Conservation (phyloP, 1,140 invertebrate genomes). For the Drosophila tsacasi region DNA sequence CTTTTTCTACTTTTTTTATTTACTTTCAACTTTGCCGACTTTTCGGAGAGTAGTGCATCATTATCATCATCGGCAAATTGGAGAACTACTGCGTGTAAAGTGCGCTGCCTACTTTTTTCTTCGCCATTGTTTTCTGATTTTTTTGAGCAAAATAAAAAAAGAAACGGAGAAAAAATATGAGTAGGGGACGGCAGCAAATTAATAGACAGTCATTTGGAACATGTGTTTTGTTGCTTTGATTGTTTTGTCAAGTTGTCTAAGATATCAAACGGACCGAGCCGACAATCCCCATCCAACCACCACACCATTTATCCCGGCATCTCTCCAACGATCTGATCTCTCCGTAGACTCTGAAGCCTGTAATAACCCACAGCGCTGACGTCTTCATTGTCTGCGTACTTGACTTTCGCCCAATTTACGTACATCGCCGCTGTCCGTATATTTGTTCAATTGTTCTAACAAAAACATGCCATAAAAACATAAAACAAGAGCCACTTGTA, state of each 20-base stretch:
- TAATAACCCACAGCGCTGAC: slow-evolving; percentile 84
- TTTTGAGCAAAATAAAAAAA: slow-evolving; percentile 61
- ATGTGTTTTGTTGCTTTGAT: slow-evolving; percentile 69
- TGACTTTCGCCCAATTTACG: slow-evolving; percentile 79
- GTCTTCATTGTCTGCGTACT: slow-evolving; percentile 80
- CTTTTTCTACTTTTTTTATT: slow-evolving; percentile 22
- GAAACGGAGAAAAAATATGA: slow-evolving; percentile 22
- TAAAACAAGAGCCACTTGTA: slow-evolving; percentile 49
- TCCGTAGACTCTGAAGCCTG: slow-evolving; percentile 33
- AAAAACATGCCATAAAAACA: slow-evolving; percentile 72
- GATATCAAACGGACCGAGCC: slow-evolving; percentile 71
- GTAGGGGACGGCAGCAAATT: slow-evolving; percentile 62
- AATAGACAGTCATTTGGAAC: slow-evolving; percentile 77
- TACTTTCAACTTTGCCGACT: slow-evolving; percentile 70
- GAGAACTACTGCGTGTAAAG: slow-evolving; percentile 80
- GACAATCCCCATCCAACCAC: slow-evolving; percentile 18
- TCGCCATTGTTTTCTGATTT: slow-evolving; percentile 38
- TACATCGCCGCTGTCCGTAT: slow-evolving; percentile 11
- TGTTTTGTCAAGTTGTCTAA: slow-evolving; percentile 84
- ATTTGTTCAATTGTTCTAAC: slow-evolving; percentile 78
- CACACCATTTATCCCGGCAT: not conserved
- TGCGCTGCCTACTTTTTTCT: slow-evolving; percentile 71
- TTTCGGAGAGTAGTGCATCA: slow-evolving; percentile 78
- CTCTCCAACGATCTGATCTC: not conserved
- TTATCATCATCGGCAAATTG: slow-evolving; percentile 84